Conservation (phyloP, 2,797 vertebrate genomes). For the Syngnathus rostellatus region DNA sequence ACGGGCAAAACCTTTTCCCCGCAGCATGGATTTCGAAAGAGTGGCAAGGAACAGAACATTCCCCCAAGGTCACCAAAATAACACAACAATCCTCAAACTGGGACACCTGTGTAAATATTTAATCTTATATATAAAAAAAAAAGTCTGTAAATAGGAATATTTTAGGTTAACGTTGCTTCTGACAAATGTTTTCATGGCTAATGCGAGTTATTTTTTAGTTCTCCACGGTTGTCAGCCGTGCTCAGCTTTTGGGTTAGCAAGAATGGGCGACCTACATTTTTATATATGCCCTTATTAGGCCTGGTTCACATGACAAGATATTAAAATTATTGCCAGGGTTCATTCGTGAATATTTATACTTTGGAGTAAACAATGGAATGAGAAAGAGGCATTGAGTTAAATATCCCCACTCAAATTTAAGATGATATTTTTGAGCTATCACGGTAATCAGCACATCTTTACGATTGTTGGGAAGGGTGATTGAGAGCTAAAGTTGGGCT, state of each 20-base stretch:
- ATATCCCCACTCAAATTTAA: too few species aligned
- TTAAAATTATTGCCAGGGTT: too few species aligned
- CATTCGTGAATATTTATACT: too few species aligned
- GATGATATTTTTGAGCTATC: too few species aligned
- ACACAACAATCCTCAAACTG: slow-evolving; percentile 7
- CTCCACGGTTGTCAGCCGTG: not conserved
- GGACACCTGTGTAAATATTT: not conserved
- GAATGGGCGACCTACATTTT: not conserved
- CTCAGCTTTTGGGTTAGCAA: not conserved
- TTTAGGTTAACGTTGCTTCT: not conserved
- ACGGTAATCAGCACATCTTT: too few species aligned
- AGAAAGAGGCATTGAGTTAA: too few species aligned
- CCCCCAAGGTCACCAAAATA: slow-evolving; percentile 85
- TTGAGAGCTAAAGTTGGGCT: too few species aligned
- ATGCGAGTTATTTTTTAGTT: not conserved
- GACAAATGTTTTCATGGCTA: not conserved
- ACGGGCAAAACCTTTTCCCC: slow-evolving; percentile 71
- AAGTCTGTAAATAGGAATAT: not conserved
- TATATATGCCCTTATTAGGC: not conserved
- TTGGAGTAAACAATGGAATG: too few species aligned
- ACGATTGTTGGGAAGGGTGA: too few species aligned
- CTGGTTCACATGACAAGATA: too few species aligned
- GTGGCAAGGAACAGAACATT: slow-evolving; percentile 86
- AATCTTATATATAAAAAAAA: not conserved
- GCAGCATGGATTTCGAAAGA: slow-evolving; percentile 74